Evolutionary conservation across 2,797 vertebrate species (phyloP), one percentile per base, ranked within the genome.

Genomic region (Eospalax fontanierii): DNA sequence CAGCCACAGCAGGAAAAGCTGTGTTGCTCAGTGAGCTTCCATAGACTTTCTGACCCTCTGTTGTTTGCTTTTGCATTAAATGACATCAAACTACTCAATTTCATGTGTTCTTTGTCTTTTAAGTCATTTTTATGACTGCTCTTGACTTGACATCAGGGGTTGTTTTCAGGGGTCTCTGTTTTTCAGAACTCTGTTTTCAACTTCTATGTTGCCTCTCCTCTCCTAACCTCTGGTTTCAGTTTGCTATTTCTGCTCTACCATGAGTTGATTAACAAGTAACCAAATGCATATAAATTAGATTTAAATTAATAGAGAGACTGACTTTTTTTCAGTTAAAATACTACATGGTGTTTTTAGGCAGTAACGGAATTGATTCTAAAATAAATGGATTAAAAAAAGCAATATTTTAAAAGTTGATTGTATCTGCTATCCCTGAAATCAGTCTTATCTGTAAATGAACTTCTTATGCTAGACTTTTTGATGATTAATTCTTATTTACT

Each of bases 331-430:
- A 24, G 33, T 57, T 57, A 61, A 71, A 59, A 0, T 94, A 59
- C 9, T 71, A 6, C 50, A 12, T 74, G 24, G 18, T 79, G 0
- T 40, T 87, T 94, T 93, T 50, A 78, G 35, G 6, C 0, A 19
- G 30, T 57, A 78, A 71, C 33, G 87, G 76, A 85, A 95, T 73
- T 94, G 50, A 83, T 79, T 88, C 65, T 76, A 76, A 88, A 76
- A 46, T 76, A 43, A 33, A 76, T 76, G 38, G 24, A 28, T 76
- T 15, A 65, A 65, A 88, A n/a, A 50, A 35, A 35, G 24, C 50
- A 63, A 74, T 33, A 46, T 26, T 30, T n/a, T 75, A 76, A 65
- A 88, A 65, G 35, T 88, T 65, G 33, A 65, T 26, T 76, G 12
- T 94, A 8, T 68, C 35, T 74, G 6, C 68, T 89, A 1, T 85